Evolutionary conservation across 1,140 invertebrate genomes (phyloP).

Genomic region (Prorops nasuta): DNA sequence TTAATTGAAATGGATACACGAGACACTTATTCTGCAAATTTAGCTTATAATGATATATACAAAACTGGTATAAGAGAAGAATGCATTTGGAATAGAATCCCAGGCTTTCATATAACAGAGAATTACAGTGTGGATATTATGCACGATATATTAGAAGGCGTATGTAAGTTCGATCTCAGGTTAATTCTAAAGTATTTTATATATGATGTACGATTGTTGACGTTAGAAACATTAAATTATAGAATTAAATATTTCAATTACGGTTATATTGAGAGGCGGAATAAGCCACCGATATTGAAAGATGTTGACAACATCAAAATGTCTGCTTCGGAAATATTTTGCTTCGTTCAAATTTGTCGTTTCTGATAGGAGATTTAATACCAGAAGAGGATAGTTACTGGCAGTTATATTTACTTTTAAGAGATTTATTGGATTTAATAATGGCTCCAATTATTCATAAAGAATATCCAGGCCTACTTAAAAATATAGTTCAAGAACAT

Average conservation of each 20-base stretch:
- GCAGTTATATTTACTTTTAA: neutral
- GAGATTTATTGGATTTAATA: neutral
- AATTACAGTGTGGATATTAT: conserved; percentile 4
- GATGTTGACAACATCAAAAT: neutral
- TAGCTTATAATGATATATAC: neutral
- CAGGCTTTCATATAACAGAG: neutral
- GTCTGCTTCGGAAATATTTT: neutral
- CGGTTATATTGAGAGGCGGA: neutral
- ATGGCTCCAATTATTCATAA: neutral
- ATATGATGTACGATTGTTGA: neutral
- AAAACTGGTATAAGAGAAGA: neutral
- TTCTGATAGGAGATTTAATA: neutral
- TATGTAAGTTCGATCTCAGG: neutral
- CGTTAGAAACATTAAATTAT: neutral
- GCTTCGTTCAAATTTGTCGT: neutral
- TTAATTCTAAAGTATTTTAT: neutral
- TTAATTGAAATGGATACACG: no score
- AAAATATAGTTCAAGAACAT: conserved; percentile 3
- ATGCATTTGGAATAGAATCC: neutral
- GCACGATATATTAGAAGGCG: conserved; percentile 4
- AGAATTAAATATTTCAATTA: neutral
- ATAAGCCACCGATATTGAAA: neutral
- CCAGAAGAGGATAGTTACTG: neutral
- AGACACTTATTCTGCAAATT: neutral
- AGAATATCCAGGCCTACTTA: neutral